A percentile compares a stretch with the other conserved stretches of the same genome.
These are phyloP conservation scores for Gallinago paraguaiae DNA, from an alignment of 2,113 vertebrate genomes.

Conservation along the genomic window DNA sequence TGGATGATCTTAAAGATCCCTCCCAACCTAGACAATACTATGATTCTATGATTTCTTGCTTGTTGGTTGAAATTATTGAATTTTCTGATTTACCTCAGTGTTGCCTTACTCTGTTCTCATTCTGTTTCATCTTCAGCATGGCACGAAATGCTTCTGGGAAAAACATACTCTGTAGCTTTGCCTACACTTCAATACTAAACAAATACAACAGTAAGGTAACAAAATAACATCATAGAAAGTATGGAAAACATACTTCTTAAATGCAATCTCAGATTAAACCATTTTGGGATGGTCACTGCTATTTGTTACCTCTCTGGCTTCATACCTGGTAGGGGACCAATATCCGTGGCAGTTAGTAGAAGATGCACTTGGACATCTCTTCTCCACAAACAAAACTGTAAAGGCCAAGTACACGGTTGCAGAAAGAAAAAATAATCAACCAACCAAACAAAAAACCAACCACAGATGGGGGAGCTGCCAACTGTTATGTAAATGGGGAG, in stretches of 20 bases:
- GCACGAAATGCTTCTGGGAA: background rate
- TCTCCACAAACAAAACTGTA: background rate
- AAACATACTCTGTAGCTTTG: background rate
- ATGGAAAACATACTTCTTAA: background rate
- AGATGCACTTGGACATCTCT: background rate
- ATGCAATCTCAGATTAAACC: background rate
- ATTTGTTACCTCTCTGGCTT: background rate
- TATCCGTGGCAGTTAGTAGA: background rate
- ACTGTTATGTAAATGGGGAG: slow-evolving; percentile 2
- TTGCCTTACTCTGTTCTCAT: background rate
- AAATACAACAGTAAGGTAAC: background rate
- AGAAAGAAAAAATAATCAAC: background rate
- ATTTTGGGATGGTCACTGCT: background rate
- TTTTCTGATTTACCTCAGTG: background rate
- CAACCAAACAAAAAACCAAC: background rate
- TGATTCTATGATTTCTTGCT: background rate
- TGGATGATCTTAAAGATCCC: too few species aligned
- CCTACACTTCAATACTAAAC: background rate
- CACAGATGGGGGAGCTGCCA: background rate
- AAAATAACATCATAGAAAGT: background rate
- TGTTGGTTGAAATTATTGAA: background rate
- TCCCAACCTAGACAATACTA: too few species aligned
- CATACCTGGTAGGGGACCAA: background rate
- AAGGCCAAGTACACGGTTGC: background rate
- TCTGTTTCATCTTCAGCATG: background rate